These are phyloP conservation scores for Urophycis tenuis DNA, from an alignment of 2,797 vertebrate species.

Conservation along the genomic window DNA sequence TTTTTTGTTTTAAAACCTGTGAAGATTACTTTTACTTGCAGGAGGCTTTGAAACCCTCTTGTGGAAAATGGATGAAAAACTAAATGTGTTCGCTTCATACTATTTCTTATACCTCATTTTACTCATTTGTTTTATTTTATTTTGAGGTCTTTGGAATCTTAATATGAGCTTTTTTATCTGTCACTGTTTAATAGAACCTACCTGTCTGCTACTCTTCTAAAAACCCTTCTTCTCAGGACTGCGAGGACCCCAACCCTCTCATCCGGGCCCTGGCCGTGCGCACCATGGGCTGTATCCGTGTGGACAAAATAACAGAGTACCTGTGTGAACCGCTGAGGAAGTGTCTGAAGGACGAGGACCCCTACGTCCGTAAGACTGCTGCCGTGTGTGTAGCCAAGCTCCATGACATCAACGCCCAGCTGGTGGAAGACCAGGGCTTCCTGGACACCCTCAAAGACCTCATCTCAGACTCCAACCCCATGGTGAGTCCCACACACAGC, in stretches of 20 bases:
- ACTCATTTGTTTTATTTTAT: too few species aligned
- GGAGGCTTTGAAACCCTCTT: not conserved
- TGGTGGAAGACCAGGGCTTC: constrained; percentile 96
- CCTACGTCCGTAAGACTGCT: constrained; percentile 92
- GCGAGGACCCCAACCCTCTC: constrained; percentile 94
- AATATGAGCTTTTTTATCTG: not conserved
- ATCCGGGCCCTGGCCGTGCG: constrained; percentile 93
- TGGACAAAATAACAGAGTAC: constrained; percentile 97
- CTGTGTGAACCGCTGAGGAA: constrained; percentile 94
- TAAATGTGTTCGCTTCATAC: not conserved
- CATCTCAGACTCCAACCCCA: constrained; percentile 96
- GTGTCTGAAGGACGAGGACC: constrained; percentile 96
- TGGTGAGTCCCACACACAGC: constrained; percentile 67
- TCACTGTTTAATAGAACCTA: not conserved
- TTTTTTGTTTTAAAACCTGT: not conserved
- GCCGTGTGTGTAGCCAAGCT: constrained; percentile 96
- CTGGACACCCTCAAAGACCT: constrained; percentile 95
- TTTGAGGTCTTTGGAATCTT: too few species aligned
- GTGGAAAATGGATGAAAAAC: not conserved
- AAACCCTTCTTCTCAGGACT: constrained; percentile 71
- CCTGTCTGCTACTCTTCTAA: too few species aligned
- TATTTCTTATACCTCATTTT: not conserved
- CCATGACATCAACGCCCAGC: constrained; percentile 93
- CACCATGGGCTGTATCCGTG: constrained; percentile 95
- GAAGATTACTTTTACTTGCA: not conserved